A percentile compares a stretch with the other conserved stretches of the same genome.
Evolutionary conservation across 2,113 vertebrate genomes (phyloP).

Genomic region (Microtus richardsoni): DNA sequence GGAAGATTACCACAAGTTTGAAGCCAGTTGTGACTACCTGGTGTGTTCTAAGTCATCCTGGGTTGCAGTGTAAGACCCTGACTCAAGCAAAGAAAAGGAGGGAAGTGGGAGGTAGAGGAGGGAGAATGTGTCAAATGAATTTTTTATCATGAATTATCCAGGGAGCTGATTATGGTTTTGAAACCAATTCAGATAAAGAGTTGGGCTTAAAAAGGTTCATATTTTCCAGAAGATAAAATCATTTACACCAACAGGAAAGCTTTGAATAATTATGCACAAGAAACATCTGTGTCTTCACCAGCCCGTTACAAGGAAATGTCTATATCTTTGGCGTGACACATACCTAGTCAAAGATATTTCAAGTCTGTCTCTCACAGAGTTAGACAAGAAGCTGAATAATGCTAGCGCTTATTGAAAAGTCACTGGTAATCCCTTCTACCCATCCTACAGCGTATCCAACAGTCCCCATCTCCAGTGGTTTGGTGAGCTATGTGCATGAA

Average conservation of each 20-base stretch:
- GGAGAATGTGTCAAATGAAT: not conserved
- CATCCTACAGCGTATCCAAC: not conserved
- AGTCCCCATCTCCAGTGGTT: not conserved
- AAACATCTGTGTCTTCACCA: slow-evolving; percentile 32
- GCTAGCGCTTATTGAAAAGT: not conserved
- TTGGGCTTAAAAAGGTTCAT: not conserved
- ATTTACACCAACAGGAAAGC: not conserved
- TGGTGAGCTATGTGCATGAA: not conserved
- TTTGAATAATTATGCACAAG: not conserved
- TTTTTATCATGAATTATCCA: slow-evolving; percentile 42
- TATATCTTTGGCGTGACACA: not conserved
- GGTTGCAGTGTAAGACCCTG: not conserved
- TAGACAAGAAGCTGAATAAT: not conserved
- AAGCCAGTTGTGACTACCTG: not conserved
- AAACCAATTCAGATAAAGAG: slow-evolving; percentile 43
- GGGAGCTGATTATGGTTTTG: not conserved
- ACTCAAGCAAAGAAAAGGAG: not conserved
- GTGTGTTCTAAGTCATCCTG: not conserved
- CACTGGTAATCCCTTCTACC: not conserved
- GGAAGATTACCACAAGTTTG: not conserved
- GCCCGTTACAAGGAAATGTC: not conserved
- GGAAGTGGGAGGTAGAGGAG: not conserved
- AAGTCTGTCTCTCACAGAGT: not conserved
- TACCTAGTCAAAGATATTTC: not conserved
- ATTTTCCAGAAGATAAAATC: slow-evolving; percentile 37